Evolutionary conservation across 2,113 vertebrate genomes (phyloP), one percentile per base, ranked within the genome.

Genomic region (Passer montanus): DNA sequence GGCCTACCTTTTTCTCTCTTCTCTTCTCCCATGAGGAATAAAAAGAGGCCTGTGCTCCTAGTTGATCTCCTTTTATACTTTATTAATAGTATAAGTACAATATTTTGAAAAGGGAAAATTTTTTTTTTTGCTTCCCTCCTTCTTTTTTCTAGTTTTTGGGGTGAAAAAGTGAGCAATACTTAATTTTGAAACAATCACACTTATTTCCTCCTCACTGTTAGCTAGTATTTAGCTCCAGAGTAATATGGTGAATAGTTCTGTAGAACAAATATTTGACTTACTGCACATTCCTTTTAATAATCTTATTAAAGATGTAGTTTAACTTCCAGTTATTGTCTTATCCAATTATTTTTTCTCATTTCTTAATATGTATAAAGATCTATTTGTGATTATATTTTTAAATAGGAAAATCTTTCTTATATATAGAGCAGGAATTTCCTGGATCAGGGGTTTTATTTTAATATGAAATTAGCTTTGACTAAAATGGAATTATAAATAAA

Each of bases 11-110:
- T 59, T 86, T 89, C 37, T 91, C 35, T 70, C 23, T 87, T 81
- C 56, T 91, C 11, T 79, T 64, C 60, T 89, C 88, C 59, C 82
- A 60, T 58, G 49, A 92, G 90, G 91, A 94, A 92, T 84, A 86
- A 94, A 93, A 87, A 69, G 52, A 90, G 70, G 21, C 19, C 49
- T 80, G 18, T 55, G 46, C 73, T 94, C 30, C 30, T 88, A 64
- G 50, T 41, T 77, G 67, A 56, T 50, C 35, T 78, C 24, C 31
- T 73, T 92, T 70, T 84, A 22, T 63, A 55, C 59, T 87, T 59
- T 94, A 91, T 91, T 93, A 91, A 89, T 94, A 70, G 41, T 35
- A 21, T 63, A 60, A 63, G 8, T 83, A 47, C 5, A 52, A 11
- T 33, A 33, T 66, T 82, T 76, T 75, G 66, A 79, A 77, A 79